Conservation (phyloP, 2,113 vertebrate species). For the Isurus oxyrinchus region DNA sequence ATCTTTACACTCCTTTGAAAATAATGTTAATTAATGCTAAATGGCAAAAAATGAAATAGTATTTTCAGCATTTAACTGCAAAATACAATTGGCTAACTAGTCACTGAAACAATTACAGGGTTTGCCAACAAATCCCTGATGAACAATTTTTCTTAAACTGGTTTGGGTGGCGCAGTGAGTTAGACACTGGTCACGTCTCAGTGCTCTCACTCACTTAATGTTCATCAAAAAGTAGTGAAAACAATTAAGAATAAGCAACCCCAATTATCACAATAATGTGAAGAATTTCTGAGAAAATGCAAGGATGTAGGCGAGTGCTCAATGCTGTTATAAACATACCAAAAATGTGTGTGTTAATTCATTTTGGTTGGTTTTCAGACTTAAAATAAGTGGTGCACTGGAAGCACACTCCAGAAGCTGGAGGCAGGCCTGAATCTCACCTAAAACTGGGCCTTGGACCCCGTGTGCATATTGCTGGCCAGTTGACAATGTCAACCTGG, state of each 20-base stretch:
- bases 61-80: background rate
- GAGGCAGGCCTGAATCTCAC: background rate
- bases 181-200: background rate
- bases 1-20: background rate
- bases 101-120: background rate
- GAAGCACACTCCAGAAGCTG: background rate
- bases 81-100: background rate
- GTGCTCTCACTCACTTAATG: background rate
- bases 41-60: background rate
- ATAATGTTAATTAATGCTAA: background rate
- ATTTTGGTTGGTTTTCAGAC: background rate
- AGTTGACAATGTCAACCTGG: background rate
- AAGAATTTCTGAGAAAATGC: background rate
- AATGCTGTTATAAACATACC: background rate
- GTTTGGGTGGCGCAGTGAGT: background rate
- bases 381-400: background rate
- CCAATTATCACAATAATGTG: background rate
- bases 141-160: background rate
- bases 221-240: background rate
- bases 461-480: background rate
- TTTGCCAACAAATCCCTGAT: background rate
- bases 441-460: background rate
- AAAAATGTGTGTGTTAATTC: background rate
- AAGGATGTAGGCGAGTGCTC: background rate
- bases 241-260: background rate